A percentile compares a stretch with the other conserved stretches of the same genome.
Evolutionary conservation across 2,888 invertebrate genomes (phyloP).

Genomic region (Morpho achilles): DNA sequence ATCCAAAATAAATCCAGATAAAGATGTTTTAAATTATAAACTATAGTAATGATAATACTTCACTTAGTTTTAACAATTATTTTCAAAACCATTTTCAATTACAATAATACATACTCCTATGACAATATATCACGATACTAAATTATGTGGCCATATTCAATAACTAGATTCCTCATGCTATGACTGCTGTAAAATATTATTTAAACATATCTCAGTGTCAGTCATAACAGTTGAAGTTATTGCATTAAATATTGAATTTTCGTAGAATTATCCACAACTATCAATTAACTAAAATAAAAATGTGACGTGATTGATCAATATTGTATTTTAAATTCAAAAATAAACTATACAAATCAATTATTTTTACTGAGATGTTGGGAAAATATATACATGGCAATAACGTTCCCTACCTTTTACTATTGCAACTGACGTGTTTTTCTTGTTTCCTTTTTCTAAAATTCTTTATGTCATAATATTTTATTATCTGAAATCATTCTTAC

Average conservation of each 20-base stretch:
- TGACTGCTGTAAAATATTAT: too few relatives aligned
- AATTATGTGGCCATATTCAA: constrained; percentile 13
- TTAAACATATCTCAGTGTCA: too few relatives aligned
- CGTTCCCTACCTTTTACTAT: background rate
- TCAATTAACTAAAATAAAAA: too few relatives aligned
- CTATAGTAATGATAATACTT: constrained; percentile 14
- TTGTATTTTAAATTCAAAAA: too few relatives aligned
- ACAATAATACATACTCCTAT: constrained; percentile 18
- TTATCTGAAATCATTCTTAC: too few relatives aligned
- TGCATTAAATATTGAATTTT: too few relatives aligned
- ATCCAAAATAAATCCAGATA: constrained; percentile 33
- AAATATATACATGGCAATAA: constrained; percentile 5
- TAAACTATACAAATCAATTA: too few relatives aligned
- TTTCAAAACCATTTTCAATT: constrained; percentile 11
- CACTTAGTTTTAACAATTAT: constrained; percentile 8
- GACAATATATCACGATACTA: constrained; percentile 25
- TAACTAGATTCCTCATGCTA: background rate
- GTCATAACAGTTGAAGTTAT: too few relatives aligned
- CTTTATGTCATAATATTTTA: too few relatives aligned
- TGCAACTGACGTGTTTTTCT: constrained; percentile 10
- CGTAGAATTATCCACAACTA: too few relatives aligned
- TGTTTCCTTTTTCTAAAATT: too few relatives aligned
- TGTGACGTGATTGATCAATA: too few relatives aligned
- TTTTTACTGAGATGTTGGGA: background rate
- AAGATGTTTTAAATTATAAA: constrained; percentile 18